A percentile compares a stretch with the other conserved stretches of the same genome.
Evolutionary conservation across 2,888 invertebrate genomes (phyloP).

Genomic region (Latrodectus elegans): DNA sequence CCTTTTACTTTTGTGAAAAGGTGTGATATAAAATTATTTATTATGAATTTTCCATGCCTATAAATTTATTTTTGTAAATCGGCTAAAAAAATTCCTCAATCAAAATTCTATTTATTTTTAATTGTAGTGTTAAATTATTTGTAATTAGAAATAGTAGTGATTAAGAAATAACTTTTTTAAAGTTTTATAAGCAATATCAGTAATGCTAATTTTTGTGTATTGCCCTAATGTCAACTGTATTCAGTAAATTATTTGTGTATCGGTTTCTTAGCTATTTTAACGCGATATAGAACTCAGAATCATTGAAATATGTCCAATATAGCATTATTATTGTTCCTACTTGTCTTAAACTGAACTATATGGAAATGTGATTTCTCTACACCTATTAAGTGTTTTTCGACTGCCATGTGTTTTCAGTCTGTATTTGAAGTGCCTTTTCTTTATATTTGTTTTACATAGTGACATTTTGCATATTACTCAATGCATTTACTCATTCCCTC

Average conservation of each 20-base stretch:
- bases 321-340: conserved; percentile 13
- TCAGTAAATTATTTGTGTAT: too few relatives aligned
- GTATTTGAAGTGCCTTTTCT: conserved; percentile 16
- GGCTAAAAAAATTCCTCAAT: neutral
- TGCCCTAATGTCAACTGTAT: too few relatives aligned
- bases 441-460: conserved; percentile 31
- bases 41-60: neutral
- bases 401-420: conserved; percentile 27
- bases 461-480: conserved; percentile 11
- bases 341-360: neutral
- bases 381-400: neutral
- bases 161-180: too few relatives aligned
- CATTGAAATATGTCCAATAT: too few relatives aligned
- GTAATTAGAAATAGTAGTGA: too few relatives aligned
- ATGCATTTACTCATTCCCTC: conserved; percentile 57
- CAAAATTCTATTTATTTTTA: neutral
- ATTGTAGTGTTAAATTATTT: neutral
- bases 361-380: neutral
- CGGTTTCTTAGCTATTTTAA: too few relatives aligned
- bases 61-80: neutral
- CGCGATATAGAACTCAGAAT: too few relatives aligned
- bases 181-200: too few relatives aligned
- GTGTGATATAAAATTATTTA: conserved; percentile 63
- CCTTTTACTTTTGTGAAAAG: conserved; percentile 29
- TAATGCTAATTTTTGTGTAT: too few relatives aligned